Percentiles rank a stretch among this genome's conserved stretches.
These are phyloP conservation scores for Gymnarchus niloticus DNA, from an alignment of 2,113 vertebrate genomes.

Conservation along the genomic window DNA sequence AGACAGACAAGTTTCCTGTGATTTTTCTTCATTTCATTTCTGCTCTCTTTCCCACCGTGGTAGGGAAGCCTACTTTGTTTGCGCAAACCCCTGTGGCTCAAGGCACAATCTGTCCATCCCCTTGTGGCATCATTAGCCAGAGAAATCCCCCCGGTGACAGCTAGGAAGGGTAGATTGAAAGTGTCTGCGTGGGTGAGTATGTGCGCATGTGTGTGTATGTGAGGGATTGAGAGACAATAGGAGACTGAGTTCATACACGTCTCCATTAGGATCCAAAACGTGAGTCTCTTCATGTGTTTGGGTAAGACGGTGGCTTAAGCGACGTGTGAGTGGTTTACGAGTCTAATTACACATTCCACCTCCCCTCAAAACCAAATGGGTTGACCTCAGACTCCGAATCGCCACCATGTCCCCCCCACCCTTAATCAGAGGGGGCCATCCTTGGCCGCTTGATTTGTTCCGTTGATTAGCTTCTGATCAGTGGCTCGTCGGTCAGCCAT, in stretches of 20 bases:
- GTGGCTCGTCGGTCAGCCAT: not conserved
- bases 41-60: not conserved
- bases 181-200: conserved; percentile 4
- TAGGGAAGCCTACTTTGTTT: conserved; percentile 33
- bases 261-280: not conserved
- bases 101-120: conserved; percentile 48
- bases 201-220: conserved; percentile 1
- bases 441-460: conserved; percentile 24
- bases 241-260: not conserved
- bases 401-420: conserved; percentile 27
- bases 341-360: too few species aligned
- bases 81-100: conserved; percentile 33
- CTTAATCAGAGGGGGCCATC: conserved; percentile 22
- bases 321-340: not conserved
- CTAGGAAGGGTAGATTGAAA: not conserved
- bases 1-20: not conserved
- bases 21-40: conserved; percentile 18
- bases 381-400: not conserved
- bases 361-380: not conserved
- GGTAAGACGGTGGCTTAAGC: not conserved
- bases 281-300: not conserved
- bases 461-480: conserved; percentile 37
- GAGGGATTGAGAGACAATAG: not conserved
- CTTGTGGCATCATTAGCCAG: conserved; percentile 56
- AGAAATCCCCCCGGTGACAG: conserved; percentile 41